Base-by-base conservation (phyloP, 1,140 invertebrate genomes). In the Drosophila arizonae region DNA sequence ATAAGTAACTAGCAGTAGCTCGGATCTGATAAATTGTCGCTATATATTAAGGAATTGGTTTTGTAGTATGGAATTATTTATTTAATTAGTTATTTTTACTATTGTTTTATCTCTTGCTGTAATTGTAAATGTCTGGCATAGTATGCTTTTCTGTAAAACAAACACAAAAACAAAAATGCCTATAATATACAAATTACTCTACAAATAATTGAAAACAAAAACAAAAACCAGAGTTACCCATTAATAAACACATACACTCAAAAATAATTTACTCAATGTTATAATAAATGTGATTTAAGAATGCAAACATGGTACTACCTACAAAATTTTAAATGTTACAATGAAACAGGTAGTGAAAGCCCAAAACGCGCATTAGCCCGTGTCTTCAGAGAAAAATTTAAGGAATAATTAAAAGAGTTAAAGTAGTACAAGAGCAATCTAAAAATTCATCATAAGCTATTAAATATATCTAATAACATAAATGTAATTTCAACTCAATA, bases 281-380 rank as follows among this genome's bases (percentile, higher is more conserved):
- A 72, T 86, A 87, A 87, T 87, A 87, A 88, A 88, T 87, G 82
- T 87, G 82, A 87, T 87, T 87, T 87, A 87, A 88, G 84, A 67
- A 79, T 54, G 68, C 78, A 76, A 86, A 64, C 72, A 79, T 76
- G 80, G 78, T 76, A 80, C 76, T 80, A 76, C 75, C 72, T 68
- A 76, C 65, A 61, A 54, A 76, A 67, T 66, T 64, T 71, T 75
- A 75, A 71, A 75, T 71, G 67, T 71, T 65, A 75, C 50, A 55
- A 71, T 61, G 41, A 71, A 65, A 13, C 39, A 58, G 72, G 66
- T 63, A 64, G 67, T 63, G 30, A 68, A 67, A 36, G 43, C 41
- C 57, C 57, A 60, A 63, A 63, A 57, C 50, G n/a, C 45, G 54
- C 21, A 51, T 33, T 56, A 58, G 60, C 48, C 45, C 65, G 43